Percentiles rank a stretch among this genome's conserved stretches.
Conservation (phyloP, 2,797 vertebrate genomes). For the Cyclopterus lumpus region DNA sequence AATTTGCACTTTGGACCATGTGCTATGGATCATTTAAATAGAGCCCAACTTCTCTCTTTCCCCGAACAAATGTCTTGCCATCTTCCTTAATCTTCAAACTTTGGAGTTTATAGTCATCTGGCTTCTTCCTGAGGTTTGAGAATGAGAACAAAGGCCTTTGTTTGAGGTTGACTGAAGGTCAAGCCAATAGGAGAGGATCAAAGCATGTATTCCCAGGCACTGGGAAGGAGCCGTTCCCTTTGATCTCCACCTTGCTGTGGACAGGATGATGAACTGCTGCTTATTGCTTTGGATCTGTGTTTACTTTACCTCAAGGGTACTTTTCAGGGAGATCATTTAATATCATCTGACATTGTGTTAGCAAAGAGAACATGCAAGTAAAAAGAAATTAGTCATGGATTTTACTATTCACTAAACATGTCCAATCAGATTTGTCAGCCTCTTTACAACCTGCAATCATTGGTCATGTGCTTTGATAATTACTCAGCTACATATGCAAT, state of each 20-base stretch:
- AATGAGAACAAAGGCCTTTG: constrained; percentile 74
- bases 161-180: constrained; percentile 80
- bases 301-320: constrained; percentile 74
- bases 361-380: constrained; percentile 26
- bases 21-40: not conserved
- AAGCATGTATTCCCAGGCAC: constrained; percentile 76
- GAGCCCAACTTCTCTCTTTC: constrained; percentile 12
- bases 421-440: not conserved
- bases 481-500: not conserved
- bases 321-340: constrained; percentile 51
- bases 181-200: constrained; percentile 80
- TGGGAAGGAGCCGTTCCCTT: constrained; percentile 68
- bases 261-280: constrained; percentile 73
- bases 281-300: constrained; percentile 71
- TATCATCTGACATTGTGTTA: constrained; percentile 22
- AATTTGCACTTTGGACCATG: not conserved
- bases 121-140: constrained; percentile 64
- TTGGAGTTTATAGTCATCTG: constrained; percentile 53
- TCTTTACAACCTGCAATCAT: not conserved
- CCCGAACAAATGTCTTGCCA: constrained; percentile 23
- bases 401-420: constrained; percentile 15
- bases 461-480: not conserved
- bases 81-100: constrained; percentile 42
- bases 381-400: constrained; percentile 4
- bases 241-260: constrained; percentile 78